Evolutionary conservation across 2,888 invertebrate genomes (phyloP).

Genomic region (Ganaspis brasiliensis): DNA sequence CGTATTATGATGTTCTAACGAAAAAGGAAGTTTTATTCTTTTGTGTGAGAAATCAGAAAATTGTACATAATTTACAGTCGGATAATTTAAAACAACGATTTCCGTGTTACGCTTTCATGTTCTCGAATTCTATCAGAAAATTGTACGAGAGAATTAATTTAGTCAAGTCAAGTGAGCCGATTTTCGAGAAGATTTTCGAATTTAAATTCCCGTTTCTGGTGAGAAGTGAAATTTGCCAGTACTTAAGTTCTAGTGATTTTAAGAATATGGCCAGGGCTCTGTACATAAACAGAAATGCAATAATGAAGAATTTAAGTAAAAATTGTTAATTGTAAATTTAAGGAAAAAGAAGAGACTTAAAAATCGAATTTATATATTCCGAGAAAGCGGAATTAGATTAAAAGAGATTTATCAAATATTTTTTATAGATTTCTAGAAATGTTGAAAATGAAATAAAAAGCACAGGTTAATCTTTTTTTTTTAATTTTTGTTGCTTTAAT

Average conservation of each 20-base stretch:
- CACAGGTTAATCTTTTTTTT: too few relatives aligned
- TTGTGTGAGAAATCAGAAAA: neutral
- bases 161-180: neutral
- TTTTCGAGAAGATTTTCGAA: neutral
- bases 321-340: too few relatives aligned
- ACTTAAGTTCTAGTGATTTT: neutral
- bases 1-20: constrained; percentile 4
- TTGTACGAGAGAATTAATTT: neutral
- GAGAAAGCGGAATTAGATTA: too few relatives aligned
- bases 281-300: neutral
- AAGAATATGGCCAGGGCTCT: constrained; percentile 7
- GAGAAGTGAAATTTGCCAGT: neutral
- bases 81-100: neutral
- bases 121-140: neutral
- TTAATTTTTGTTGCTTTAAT: too few relatives aligned
- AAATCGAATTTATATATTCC: too few relatives aligned
- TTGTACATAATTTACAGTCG: neutral
- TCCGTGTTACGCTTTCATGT: neutral
- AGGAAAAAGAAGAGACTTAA: too few relatives aligned
- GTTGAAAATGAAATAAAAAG: too few relatives aligned
- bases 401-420: too few relatives aligned
- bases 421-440: too few relatives aligned
- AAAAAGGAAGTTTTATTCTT: neutral
- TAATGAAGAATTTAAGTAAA: neutral
- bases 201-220: neutral